phyloP scores from a whole-genome alignment of 2,113 vertebrate genomes.

The Meleagris gallopavo region DNA sequence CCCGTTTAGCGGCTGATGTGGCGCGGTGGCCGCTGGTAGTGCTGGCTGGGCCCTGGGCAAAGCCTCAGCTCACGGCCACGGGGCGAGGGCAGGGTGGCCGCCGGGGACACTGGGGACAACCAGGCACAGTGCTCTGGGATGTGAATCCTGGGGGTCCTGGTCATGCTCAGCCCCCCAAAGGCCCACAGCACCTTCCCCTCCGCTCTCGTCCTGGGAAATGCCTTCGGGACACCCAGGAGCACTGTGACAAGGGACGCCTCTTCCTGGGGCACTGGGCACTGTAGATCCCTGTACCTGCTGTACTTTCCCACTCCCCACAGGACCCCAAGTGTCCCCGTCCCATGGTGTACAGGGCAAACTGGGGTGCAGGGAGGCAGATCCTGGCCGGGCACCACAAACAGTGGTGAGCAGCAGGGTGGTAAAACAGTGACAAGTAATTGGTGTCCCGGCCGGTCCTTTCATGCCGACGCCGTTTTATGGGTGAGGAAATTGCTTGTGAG shows the following conservation, averaged over 20 bases:
- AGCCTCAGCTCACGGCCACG: not conserved
- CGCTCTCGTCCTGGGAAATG: not conserved
- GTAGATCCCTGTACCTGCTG: not conserved
- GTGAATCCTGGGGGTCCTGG: fast-evolving
- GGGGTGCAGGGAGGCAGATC: not conserved
- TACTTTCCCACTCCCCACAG: fast-evolving
- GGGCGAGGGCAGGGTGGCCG: not conserved
- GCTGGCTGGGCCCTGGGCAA: constrained; percentile 32
- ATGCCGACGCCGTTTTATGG: constrained; percentile 78
- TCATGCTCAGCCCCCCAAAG: not conserved
- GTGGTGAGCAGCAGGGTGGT: constrained; percentile 52
- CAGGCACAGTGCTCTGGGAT: fast-evolving
- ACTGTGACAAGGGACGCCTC: fast-evolving
- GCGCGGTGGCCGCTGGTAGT: not conserved
- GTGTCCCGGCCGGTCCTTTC: constrained; percentile 69
- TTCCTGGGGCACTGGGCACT: fast-evolving
- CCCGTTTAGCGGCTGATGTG: constrained; percentile 43
- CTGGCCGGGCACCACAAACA: not conserved
- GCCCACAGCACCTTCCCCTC: fast-evolving
- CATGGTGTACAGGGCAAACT: not conserved
- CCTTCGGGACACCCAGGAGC: not conserved
- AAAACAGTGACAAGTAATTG: constrained; percentile 72
- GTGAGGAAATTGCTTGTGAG: constrained; percentile 91
- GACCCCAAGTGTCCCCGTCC: fast-evolving
- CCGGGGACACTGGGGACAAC: not conserved